Percentiles rank a stretch among this genome's conserved stretches.
These are phyloP conservation scores for Paratrypauchen microcephalus DNA, from an alignment of 2,797 vertebrate species.

Conservation along the genomic window DNA sequence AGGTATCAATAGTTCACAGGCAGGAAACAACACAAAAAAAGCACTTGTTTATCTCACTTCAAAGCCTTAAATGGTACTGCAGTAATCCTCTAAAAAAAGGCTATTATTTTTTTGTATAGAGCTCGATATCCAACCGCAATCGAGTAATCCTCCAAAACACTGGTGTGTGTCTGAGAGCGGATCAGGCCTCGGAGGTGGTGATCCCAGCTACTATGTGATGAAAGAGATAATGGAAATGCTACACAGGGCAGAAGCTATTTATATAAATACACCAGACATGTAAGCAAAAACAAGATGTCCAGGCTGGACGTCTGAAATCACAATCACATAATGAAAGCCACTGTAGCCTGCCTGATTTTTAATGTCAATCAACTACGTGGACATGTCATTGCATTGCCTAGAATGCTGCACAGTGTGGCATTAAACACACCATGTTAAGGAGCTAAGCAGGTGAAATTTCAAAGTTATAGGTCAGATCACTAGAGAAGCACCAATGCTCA, in stretches of 20 bases:
- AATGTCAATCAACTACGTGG: too few relatives aligned
- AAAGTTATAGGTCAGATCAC: too few relatives aligned
- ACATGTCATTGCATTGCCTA: too few relatives aligned
- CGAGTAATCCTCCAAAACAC: conserved; percentile 50
- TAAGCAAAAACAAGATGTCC: neutral
- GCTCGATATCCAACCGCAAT: conserved; percentile 40
- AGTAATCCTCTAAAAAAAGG: conserved; percentile 59
- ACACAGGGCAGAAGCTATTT: neutral
- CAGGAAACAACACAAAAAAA: conserved; percentile 59
- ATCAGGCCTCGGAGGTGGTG: conserved; percentile 59
- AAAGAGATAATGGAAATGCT: neutral
- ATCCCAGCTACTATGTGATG: conserved; percentile 22
- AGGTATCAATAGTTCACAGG: conserved; percentile 80
- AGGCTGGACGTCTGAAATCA: neutral
- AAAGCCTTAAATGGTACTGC: conserved; percentile 60
- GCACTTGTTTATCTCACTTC: conserved; percentile 64
- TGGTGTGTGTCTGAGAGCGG: conserved; percentile 60
- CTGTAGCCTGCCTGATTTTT: too few relatives aligned
- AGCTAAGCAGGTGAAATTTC: too few relatives aligned
- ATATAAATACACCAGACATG: neutral
- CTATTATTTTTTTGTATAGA: conserved; percentile 52
- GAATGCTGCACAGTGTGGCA: too few relatives aligned
- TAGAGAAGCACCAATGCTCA: too few relatives aligned
- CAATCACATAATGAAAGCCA: neutral
- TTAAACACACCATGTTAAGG: too few relatives aligned